phyloP scores from a whole-genome alignment of 1,140 invertebrate species.

The Caerostris darwini region DNA sequence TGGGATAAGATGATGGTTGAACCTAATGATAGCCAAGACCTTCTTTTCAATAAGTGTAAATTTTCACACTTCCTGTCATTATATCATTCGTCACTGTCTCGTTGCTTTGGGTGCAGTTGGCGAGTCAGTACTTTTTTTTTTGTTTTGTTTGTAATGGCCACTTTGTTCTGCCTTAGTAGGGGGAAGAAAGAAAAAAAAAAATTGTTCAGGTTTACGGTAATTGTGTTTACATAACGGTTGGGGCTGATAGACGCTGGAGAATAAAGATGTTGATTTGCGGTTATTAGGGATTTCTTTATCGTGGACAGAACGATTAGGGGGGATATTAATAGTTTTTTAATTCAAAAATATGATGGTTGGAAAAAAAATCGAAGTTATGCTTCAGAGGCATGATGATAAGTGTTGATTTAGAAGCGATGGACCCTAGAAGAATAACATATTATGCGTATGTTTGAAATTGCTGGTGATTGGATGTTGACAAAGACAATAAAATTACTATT shows the following conservation, averaged over 20 bases:
- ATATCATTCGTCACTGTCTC: slow-evolving; percentile 74
- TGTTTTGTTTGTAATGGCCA: slow-evolving; percentile 12
- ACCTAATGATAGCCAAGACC: slow-evolving; percentile 56
- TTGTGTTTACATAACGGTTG: slow-evolving; percentile 68
- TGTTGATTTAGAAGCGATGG: background rate
- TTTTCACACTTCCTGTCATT: slow-evolving; percentile 76
- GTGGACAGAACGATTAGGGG: background rate
- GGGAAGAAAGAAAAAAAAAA: no score
- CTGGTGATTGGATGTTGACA: background rate
- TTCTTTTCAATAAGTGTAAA: slow-evolving; percentile 74
- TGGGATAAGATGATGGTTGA: slow-evolving; percentile 17
- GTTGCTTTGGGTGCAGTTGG: background rate
- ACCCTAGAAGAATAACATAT: background rate
- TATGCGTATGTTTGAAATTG: background rate
- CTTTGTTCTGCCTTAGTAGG: background rate
- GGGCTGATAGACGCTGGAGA: slow-evolving; percentile 51
- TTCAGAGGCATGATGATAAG: background rate
- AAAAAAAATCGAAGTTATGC: background rate
- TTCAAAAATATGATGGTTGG: background rate
- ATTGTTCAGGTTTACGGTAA: background rate
- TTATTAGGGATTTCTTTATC: slow-evolving; percentile 59
- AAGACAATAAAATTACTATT: background rate
- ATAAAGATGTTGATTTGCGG: slow-evolving; percentile 75
- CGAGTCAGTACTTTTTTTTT: background rate
- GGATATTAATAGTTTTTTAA: slow-evolving; percentile 66